Conservation (phyloP, 2,888 invertebrate species). For the Catocala nupta region DNA sequence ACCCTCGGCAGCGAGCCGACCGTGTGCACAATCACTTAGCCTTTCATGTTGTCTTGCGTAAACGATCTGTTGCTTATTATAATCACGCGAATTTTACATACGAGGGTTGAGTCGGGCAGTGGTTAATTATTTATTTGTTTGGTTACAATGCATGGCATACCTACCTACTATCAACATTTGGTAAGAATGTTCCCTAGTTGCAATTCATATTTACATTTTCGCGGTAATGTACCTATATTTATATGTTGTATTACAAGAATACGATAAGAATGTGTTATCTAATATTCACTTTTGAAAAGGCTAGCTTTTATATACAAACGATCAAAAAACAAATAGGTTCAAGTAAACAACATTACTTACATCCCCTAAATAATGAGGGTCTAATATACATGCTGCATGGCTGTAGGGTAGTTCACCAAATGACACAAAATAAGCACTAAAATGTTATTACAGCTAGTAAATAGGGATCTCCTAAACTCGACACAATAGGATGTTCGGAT, state of each 20-base stretch:
- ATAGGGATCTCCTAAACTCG: constrained; percentile 22
- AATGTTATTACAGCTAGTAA: constrained; percentile 12
- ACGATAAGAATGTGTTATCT: not conserved
- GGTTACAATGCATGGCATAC: too few species aligned
- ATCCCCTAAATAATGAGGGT: too few species aligned
- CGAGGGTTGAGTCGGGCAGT: constrained; percentile 3
- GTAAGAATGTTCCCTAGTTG: constrained; percentile 1
- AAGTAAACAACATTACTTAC: too few species aligned
- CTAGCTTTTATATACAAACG: not conserved
- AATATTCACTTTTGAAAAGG: not conserved
- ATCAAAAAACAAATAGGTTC: too few species aligned
- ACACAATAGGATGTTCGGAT: constrained; percentile 49
- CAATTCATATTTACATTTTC: not conserved
- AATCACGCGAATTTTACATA: not conserved
- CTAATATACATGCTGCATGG: too few species aligned
- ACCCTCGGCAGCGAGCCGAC: constrained; percentile 34
- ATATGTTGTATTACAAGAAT: not conserved
- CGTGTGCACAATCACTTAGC: too few species aligned
- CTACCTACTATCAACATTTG: not conserved
- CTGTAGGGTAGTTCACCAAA: constrained; percentile 5
- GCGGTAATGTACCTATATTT: not conserved
- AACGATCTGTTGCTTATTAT: not conserved
- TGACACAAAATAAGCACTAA: constrained; percentile 2
- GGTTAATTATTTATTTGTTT: constrained; percentile 6
- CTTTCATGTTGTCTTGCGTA: not conserved